A percentile compares a stretch with the other conserved stretches of the same genome.
Conservation (phyloP, 2,113 vertebrate species). For the Mugil cephalus region DNA sequence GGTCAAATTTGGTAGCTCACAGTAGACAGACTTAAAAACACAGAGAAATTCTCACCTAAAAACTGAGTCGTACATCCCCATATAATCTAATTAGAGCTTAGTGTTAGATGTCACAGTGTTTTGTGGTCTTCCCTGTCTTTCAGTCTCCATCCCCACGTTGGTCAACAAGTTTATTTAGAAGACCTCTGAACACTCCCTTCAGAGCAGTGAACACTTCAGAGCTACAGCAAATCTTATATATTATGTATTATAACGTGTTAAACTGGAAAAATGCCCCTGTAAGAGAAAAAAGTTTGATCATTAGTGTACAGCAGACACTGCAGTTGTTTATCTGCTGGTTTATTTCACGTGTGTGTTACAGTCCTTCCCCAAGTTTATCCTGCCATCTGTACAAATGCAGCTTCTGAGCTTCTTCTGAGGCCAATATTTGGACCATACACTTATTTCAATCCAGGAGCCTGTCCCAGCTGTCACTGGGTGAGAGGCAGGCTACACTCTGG, state of each 20-base stretch:
- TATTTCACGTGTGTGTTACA: background rate
- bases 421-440: too few species aligned
- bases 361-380: too few species aligned
- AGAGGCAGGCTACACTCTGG: too few species aligned
- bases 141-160: conserved; percentile 1
- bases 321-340: background rate
- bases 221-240: background rate
- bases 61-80: background rate
- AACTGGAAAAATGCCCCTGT: background rate
- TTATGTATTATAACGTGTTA: background rate
- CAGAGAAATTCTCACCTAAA: background rate
- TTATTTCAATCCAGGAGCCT: too few species aligned
- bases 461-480: too few species aligned
- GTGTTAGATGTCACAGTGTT: conserved; percentile 7
- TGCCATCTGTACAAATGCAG: too few species aligned
- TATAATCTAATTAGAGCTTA: conserved; percentile 18
- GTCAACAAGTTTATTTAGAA: background rate
- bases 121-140: background rate
- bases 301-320: background rate
- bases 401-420: too few species aligned
- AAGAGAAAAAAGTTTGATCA: background rate
- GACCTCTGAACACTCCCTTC: background rate
- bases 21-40: background rate
- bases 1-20: too few species aligned
- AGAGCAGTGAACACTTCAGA: conserved; percentile 3